These are phyloP conservation scores for Channa argus DNA, from an alignment of 2,113 vertebrate genomes.

Conservation along the genomic window DNA sequence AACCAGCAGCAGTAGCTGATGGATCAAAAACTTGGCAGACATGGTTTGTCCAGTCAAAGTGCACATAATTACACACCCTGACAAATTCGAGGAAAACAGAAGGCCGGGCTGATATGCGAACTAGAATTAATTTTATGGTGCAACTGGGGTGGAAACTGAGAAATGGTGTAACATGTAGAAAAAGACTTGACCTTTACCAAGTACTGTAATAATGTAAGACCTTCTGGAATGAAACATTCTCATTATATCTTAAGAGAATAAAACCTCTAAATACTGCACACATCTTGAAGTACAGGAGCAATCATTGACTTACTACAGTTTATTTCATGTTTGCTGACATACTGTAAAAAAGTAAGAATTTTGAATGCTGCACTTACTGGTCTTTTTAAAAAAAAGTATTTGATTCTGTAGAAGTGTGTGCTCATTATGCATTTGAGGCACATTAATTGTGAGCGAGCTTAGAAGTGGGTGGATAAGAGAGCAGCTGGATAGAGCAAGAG, in stretches of 20 bases:
- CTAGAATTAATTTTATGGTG: neutral
- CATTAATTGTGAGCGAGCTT: neutral
- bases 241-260: neutral
- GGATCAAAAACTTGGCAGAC: neutral
- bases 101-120: neutral
- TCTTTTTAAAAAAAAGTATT: no score
- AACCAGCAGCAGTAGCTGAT: neutral
- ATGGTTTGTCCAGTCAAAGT: neutral
- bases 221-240: no score
- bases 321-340: neutral
- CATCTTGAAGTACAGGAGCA: neutral
- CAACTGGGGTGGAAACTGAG: no score
- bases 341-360: no score
- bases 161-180: neutral
- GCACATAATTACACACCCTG: neutral
- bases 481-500: neutral
- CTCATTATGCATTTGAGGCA: no score
- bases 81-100: neutral
- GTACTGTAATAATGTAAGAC: neutral
- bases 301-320: neutral
- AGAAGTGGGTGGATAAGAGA: neutral
- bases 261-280: neutral
- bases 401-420: no score
- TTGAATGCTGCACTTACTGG: no score
- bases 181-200: neutral